Base-by-base conservation (phyloP, 2,888 invertebrate genomes). In the Scaptodrosophila latifasciaeformis region DNA sequence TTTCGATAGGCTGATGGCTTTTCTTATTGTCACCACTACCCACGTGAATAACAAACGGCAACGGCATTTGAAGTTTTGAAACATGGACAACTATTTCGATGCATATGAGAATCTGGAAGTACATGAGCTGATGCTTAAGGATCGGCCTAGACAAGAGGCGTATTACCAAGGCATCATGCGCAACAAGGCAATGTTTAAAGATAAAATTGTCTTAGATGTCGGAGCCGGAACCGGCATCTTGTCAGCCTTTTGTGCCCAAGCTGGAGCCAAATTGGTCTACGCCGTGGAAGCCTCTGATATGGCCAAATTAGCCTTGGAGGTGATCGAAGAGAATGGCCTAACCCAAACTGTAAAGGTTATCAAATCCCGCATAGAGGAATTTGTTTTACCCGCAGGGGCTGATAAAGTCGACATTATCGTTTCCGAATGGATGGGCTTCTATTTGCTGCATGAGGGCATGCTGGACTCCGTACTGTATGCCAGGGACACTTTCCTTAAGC, bases 351-450 rank as follows among this genome's bases (percentile, higher is more conserved):
- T 95, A 62, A 89, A 93, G 58, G 89, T 96, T 37, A 77, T 84
- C 18, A 76, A 81, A 9, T 81, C 78, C 0, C 66, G 67, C 54
- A 69, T 85, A 0, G 84, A 85, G 45, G 92, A 96, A 79, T 88
- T 96, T 2, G 82, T 85, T 1, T 84, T 94, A 45, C 91, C 93
- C 0, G 68, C 61, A 2, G 87, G 84, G 4, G 71, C 90, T 46
- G 88, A 89, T 6, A 91, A 92, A 85, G 93, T 95, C 1, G 97
- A 97, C 85, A 90, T 96, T 7, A 94, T 98, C 62, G 90, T 98
- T 3, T 97, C 97, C 0, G 97, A 98, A 87, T 98, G 97, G 97
- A 98, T 98, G 97, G 97, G 97, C 0, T 97, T 97, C 86, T 97
- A 96, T 86, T 88, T 98, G 27, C 87, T 98, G 12, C 97, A 97